Conservation (phyloP, 2,797 vertebrate species). For the Enteromius treurensis region DNA sequence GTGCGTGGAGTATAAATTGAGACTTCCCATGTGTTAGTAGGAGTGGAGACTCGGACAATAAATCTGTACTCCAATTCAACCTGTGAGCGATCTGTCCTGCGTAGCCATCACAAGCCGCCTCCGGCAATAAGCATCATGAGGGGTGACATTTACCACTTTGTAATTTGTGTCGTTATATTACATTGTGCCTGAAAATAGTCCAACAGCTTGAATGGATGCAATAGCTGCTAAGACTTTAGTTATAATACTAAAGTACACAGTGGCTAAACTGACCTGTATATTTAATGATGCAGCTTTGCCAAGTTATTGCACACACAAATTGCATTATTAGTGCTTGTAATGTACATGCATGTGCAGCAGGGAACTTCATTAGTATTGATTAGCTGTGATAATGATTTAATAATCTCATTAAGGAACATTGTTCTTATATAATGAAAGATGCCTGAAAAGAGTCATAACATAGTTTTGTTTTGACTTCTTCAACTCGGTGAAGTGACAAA, state of each 20-base stretch:
- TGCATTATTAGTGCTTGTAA: neutral
- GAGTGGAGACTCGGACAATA: slow-evolving; percentile 53
- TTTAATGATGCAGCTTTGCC: neutral
- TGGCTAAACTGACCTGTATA: neutral
- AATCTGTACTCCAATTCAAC: slow-evolving; percentile 57
- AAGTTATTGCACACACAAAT: neutral
- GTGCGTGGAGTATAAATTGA: slow-evolving; percentile 51
- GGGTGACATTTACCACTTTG: neutral
- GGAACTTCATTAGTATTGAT: slow-evolving; percentile 14
- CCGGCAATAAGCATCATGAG: slow-evolving; percentile 37
- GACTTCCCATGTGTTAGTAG: slow-evolving; percentile 56
- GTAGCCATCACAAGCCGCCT: slow-evolving; percentile 40
- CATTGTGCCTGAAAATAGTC: neutral
- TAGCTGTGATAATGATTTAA: neutral
- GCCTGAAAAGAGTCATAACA: slow-evolving; percentile 14
- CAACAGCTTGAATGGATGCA: neutral
- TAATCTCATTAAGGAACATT: slow-evolving; percentile 10
- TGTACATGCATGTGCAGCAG: neutral
- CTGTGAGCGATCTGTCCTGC: slow-evolving; percentile 53
- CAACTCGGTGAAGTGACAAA: neutral
- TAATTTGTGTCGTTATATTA: slow-evolving; percentile 1
- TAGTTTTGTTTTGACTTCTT: slow-evolving; percentile 28
- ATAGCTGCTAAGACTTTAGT: neutral
- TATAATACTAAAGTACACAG: neutral
- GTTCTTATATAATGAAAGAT: slow-evolving; percentile 6